These are phyloP conservation scores for Papilio gigon DNA, from an alignment of 2,888 invertebrate genomes.

Conservation along the genomic window DNA sequence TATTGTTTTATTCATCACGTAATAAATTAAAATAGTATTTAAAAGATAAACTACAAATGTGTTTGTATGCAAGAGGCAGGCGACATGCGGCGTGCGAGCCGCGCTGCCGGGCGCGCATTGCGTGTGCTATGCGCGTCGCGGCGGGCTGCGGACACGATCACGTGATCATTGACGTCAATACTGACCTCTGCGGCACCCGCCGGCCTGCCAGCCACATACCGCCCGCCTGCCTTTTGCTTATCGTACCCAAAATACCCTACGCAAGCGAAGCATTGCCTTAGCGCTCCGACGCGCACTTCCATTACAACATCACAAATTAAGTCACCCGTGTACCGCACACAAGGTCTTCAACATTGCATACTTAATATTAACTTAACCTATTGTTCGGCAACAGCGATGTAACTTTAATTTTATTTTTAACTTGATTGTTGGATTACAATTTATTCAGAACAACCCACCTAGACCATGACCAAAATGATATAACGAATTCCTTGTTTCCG, in stretches of 20 bases:
- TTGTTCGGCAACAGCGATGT: not conserved
- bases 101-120: conserved; percentile 32
- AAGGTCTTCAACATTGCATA: conserved; percentile 19
- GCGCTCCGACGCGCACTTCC: conserved; percentile 41
- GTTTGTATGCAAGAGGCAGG: conserved; percentile 5
- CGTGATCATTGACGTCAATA: conserved; percentile 88
- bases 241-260: conserved; percentile 73
- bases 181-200: conserved; percentile 83
- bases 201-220: conserved; percentile 56
- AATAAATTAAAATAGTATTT: not conserved
- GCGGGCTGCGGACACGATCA: conserved; percentile 69
- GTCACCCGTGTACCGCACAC: conserved; percentile 19
- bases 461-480: not conserved
- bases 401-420: not conserved
- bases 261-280: conserved; percentile 51
- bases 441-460: not conserved
- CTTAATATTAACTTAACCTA: conserved; percentile 9
- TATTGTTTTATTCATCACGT: not conserved
- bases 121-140: conserved; percentile 47
- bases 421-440: not conserved
- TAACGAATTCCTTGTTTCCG: not conserved
- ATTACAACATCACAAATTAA: conserved; percentile 38
- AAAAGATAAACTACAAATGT: not conserved
- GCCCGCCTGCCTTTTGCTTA: conserved; percentile 75
- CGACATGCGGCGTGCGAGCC: conserved; percentile 7